phyloP scores from a whole-genome alignment of 2,113 vertebrate species.

The Peromyscus maniculatus region DNA sequence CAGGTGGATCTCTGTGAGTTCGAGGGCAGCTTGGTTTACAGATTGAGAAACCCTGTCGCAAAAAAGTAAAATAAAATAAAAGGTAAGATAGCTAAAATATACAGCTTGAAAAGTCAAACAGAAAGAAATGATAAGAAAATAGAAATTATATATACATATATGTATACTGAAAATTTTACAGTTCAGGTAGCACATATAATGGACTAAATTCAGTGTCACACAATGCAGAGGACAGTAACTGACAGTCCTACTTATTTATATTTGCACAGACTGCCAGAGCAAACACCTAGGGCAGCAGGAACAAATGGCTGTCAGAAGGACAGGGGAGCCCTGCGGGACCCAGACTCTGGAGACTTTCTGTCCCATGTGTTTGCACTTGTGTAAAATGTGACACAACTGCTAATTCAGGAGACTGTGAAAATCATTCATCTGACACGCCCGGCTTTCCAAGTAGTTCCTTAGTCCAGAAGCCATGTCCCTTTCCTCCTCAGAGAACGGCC shows the following conservation, averaged over 20 bases:
- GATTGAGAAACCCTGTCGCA: no score
- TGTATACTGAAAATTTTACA: not conserved
- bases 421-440: not conserved
- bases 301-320: not conserved
- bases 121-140: not conserved
- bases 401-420: not conserved
- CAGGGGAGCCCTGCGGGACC: not conserved
- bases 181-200: not conserved
- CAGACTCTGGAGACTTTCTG: not conserved
- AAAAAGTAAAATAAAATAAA: no score
- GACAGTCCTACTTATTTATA: not conserved
- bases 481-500: not conserved
- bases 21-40: no score
- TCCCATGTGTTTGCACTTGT: not conserved
- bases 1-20: no score
- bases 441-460: slow-evolving; percentile 25
- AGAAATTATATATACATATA: not conserved
- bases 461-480: not conserved
- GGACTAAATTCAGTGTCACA: not conserved
- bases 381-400: not conserved
- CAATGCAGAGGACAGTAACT: not conserved
- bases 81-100: not conserved
- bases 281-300: not conserved
- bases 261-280: not conserved
- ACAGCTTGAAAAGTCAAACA: not conserved